Evolutionary conservation across 2,113 vertebrate species (phyloP).

Genomic region (Saccopteryx leptura): DNA sequence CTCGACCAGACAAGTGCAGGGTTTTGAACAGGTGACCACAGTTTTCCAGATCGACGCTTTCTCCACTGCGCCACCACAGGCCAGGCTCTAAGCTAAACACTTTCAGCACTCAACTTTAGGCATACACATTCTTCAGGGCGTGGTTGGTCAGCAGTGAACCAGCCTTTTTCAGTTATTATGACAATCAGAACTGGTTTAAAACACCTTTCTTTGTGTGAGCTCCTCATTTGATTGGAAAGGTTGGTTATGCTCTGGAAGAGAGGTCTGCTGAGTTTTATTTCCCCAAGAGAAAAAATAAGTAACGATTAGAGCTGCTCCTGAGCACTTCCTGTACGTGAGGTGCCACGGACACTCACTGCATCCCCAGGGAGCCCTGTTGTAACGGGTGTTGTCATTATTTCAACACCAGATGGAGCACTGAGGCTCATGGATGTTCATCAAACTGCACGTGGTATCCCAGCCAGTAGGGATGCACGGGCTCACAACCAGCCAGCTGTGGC

Average conservation of each 20-base stretch:
- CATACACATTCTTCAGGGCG: background rate
- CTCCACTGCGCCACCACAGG: too few species aligned
- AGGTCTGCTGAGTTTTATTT: background rate
- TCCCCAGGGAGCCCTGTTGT: background rate
- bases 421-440: background rate
- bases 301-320: background rate
- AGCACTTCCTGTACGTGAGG: too few species aligned
- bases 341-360: accelerated
- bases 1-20: too few species aligned
- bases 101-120: background rate
- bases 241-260: background rate
- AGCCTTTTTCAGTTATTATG: background rate
- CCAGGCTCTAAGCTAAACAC: background rate
- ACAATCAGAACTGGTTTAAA: background rate
- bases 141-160: background rate
- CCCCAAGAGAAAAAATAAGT: background rate
- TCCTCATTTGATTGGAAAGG: background rate
- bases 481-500: too few species aligned
- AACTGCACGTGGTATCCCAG: background rate
- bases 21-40: too few species aligned
- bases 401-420: background rate
- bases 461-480: background rate
- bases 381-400: background rate
- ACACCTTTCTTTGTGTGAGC: background rate
- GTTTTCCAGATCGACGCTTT: too few species aligned